Evolutionary conservation across 2,113 vertebrate genomes (phyloP), one percentile per base, ranked within the genome.

Genomic region (Xiphophorus hellerii): DNA sequence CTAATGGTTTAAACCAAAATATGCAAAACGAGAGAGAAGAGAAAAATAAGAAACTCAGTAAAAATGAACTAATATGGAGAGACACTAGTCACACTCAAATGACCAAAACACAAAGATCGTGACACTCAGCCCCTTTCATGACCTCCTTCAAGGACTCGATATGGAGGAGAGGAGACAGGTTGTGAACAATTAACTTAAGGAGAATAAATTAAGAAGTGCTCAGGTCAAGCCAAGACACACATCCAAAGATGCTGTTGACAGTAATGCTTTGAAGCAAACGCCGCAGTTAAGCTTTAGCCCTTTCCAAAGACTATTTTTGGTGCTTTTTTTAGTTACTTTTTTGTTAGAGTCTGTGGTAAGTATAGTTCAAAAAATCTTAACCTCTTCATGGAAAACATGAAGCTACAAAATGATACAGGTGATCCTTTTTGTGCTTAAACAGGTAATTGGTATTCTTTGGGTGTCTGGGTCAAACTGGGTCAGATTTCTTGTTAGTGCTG

Each of bases 161-260:
- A 83, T 81, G 82, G 74, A 73, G 66, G 71, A 88, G 81, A 66
- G 73, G 75, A 84, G 85, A 76, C 31, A 1, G 69, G 65, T 74
- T 82, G 71, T 88, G 76, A 84, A 84, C 86, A 85, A 89, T 90
- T 87, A 88, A 86, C 91, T 92, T 91, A 91, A 83, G 82, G 74
- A 76, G 77, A 83, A 79, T 70, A 37, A 84, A 86, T 85, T 80
- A 82, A 90, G 86, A 81, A 87, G 82, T 87, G 73, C 74, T 54
- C 63, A 35, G 69, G 15, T 20, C 73, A 69, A 64, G 81, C 83
- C 60, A 33, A 80, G 76, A 87, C 87, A 89, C 86, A 92, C 89
- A 88, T 92, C 83, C 86, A 80, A 28, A 70, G 63, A 69, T 37
- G 10, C 35, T 77, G 87, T 80, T 82, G 88, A 88, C 84, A 80